Conservation (phyloP, 64 coral and sea anemone species). For the Porites australiensis region DNA sequence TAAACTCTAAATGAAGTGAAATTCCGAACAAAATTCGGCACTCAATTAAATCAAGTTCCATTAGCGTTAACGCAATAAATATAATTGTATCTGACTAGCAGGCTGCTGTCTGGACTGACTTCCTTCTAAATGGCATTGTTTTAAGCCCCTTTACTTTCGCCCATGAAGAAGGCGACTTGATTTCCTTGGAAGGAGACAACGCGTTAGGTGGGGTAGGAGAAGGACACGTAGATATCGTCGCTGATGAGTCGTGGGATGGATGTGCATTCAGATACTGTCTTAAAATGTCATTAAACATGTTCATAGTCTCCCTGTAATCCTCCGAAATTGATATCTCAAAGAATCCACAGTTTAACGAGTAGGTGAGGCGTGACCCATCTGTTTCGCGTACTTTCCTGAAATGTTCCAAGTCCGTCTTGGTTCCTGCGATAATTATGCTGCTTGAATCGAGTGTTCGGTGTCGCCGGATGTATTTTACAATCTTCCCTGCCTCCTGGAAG, state of each 20-base stretch:
- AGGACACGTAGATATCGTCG: not conserved
- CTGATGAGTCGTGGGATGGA: slow-evolving; percentile 1
- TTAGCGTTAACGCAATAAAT: no score
- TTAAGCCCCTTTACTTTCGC: slow-evolving; percentile 71
- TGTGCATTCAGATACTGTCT: slow-evolving; percentile 47
- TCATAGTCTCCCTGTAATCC: slow-evolving; percentile 71
- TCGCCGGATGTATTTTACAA: slow-evolving; percentile 81
- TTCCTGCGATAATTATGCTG: slow-evolving; percentile 81
- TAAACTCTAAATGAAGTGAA: no score
- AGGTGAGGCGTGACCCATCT: slow-evolving; percentile 66
- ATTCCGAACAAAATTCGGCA: no score
- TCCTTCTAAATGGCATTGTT: slow-evolving; percentile 68
- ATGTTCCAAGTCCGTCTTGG: slow-evolving; percentile 87
- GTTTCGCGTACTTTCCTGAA: slow-evolving; percentile 77
- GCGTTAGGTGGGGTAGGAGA: not conserved
- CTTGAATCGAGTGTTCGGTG: slow-evolving; percentile 74
- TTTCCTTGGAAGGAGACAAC: slow-evolving; percentile 27
- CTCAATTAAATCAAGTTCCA: no score
- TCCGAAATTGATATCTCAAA: slow-evolving; percentile 89
- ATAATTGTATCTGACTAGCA: not conserved
- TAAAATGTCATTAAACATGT: slow-evolving; percentile 76
- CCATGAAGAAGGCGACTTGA: slow-evolving; percentile 70
- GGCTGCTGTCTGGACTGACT: slow-evolving; percentile 36
- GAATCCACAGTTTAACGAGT: slow-evolving; percentile 84
- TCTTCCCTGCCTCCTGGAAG: slow-evolving; percentile 74